Evolutionary conservation across 2,888 invertebrate species (phyloP), one percentile per base, ranked within the genome.

Genomic region (Galeruca laticollis): DNA sequence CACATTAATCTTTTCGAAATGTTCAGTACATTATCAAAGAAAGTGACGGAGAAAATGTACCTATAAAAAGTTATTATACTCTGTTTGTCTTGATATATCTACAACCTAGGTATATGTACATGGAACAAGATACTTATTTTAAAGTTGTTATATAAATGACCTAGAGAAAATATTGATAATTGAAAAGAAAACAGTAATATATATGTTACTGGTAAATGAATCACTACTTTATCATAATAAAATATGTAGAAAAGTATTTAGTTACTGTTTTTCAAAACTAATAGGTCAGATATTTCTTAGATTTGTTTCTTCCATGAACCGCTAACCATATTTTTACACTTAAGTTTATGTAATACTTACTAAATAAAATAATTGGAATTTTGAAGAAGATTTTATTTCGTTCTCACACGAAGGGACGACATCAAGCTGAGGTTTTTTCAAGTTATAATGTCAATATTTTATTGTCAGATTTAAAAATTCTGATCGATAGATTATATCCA

Each of bases 1-100:
- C 33, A 35, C 63, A 63, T 63, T 21, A 63, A 63, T 63, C 63
- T 63, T 63, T 63, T 63, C 40, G 54, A 64, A 64, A 64, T 40
- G 52, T 37, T 54, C 56, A 64, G 11, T 64, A 52, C 40, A 64
- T 64, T 64, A 64, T 56, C 63, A 21, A 54, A 20, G 52, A 64
- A 64, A 54, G 63, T 54, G 63, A 56, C 56, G 40, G 54, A 56
- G 18, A 10, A 64, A 64, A 64, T 40, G 56, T 64, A 64, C n/a
- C 54, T 64, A 64, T 54, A 64, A 64, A 64, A 64, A 43, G 20
- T 64, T 64, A 56, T 64, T 37, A 15, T 56, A 64, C 56, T n/a
- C n/a, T 40, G 26, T 43, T 64, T 54, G 63, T 40, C 37, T 62
- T 33, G 21, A 52, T 18, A 31, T 31, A 40, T 18, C 35, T 52